Conservation (phyloP, 2,797 vertebrate species). For the Alosa sapidissima region DNA sequence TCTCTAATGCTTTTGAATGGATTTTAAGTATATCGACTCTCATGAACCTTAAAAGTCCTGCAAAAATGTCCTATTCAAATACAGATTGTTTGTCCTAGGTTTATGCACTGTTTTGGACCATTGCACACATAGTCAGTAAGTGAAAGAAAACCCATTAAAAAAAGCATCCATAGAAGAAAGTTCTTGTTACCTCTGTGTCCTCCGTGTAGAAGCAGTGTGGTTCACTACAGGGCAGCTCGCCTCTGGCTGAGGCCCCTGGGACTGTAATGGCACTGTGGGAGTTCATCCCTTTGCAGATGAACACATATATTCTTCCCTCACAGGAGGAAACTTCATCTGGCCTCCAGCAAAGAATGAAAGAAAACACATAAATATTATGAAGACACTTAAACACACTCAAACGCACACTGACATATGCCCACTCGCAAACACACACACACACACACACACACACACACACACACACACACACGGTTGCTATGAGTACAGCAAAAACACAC, state of each 20-base stretch:
- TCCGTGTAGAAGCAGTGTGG: background rate
- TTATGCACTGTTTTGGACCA: background rate
- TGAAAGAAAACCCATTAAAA: background rate
- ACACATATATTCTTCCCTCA: conserved; percentile 9
- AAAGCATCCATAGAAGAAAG: background rate
- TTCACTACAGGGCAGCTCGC: background rate
- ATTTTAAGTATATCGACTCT: background rate
- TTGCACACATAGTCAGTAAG: background rate
- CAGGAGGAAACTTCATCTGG: conserved; percentile 22
- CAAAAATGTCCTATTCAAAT: background rate
- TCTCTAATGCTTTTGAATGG: background rate
- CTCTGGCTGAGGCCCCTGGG: conserved; percentile 14
- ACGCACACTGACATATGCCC: background rate
- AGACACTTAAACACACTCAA: background rate
- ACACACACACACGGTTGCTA: background rate
- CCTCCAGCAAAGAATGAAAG: background rate
- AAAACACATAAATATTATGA: conserved; percentile 16
- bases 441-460: background rate
- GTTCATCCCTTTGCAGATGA: background rate
- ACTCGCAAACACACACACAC: background rate
- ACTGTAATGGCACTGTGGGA: conserved; percentile 10
- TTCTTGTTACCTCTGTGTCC: background rate
- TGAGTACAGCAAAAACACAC: conserved; percentile 15
- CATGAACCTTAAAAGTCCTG: background rate
- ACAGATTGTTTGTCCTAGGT: background rate